Conservation (phyloP, 2,797 vertebrate species). For the Crocodylus rhombifer region DNA sequence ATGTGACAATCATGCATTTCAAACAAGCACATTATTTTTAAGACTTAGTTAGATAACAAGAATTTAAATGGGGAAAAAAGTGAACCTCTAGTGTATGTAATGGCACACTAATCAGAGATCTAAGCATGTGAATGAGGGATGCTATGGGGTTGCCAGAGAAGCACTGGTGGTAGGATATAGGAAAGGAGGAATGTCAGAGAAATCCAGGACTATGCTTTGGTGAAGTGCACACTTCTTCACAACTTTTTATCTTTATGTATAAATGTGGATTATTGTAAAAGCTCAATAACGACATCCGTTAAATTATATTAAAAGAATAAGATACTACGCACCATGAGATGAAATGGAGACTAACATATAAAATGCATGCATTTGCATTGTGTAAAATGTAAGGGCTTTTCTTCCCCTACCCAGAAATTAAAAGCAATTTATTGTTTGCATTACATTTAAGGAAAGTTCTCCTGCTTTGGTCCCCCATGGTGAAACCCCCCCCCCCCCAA, state of each 20-base stretch:
- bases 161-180: rapidly evolving
- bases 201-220: background rate
- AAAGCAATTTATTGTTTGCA: background rate
- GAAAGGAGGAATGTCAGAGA: background rate
- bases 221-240: background rate
- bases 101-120: background rate
- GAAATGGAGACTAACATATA: background rate
- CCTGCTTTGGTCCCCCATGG: background rate
- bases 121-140: background rate
- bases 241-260: rapidly evolving
- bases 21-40: background rate
- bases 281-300: background rate
- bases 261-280: background rate
- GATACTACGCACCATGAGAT: background rate
- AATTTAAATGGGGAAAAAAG: background rate
- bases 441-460: background rate
- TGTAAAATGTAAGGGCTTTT: rapidly evolving
- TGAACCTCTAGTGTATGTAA: rapidly evolving
- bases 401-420: no score
- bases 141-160: background rate
- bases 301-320: background rate
- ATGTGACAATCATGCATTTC: background rate
- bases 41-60: background rate
- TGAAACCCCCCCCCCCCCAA: no score
- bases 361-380: background rate